Evolutionary conservation across 2,113 vertebrate genomes (phyloP).

Genomic region (Galemys pyrenaicus): DNA sequence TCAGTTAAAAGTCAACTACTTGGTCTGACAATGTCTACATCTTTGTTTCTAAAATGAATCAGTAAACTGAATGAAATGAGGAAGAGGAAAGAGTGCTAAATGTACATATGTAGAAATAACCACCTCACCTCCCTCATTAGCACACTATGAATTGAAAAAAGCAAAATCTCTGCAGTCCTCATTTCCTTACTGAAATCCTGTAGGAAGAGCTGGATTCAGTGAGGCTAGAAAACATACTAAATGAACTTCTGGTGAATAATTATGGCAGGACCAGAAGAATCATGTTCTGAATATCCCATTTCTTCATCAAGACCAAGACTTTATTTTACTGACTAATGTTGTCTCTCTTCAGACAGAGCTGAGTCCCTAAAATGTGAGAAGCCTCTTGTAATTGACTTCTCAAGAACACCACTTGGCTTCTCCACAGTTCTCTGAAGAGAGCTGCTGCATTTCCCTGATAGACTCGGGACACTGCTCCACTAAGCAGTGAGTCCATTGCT

Average conservation of each 20-base stretch:
- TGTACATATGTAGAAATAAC: not conserved
- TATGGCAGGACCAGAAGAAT: not conserved
- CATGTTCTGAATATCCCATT: not conserved
- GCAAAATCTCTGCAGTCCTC: not conserved
- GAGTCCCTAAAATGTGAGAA: not conserved
- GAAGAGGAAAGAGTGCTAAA: not conserved
- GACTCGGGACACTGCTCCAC: not conserved
- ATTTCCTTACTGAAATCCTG: not conserved
- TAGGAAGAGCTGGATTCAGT: not conserved
- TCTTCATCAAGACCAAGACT: not conserved
- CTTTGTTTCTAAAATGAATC: not conserved
- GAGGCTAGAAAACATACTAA: not conserved
- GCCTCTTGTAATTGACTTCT: not conserved
- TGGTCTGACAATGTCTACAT: not conserved
- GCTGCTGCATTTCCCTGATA: not conserved
- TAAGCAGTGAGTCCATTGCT: not conserved
- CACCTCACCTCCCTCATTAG: not conserved
- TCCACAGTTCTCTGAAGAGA: not conserved
- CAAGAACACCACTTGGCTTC: not conserved
- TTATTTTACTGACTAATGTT: not conserved
- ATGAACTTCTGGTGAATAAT: not conserved
- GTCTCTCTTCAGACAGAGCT: not conserved
- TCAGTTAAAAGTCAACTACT: not conserved
- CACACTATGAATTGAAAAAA: not conserved
- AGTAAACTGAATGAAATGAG: not conserved